Evolutionary conservation across 1,140 invertebrate species (phyloP).

Genomic region (Tetragonula clypearis): DNA sequence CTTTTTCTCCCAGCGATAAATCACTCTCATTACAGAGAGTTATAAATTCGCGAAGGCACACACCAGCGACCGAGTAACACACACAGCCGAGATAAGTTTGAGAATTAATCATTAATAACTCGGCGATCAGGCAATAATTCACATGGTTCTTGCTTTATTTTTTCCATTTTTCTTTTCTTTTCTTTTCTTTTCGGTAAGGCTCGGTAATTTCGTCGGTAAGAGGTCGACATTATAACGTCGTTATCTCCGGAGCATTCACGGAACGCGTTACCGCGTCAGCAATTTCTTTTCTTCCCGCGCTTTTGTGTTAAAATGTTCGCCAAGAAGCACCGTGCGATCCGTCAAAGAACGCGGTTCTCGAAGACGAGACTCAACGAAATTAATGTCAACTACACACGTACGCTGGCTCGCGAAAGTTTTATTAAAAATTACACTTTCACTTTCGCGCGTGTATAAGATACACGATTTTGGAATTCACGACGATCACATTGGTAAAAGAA

Average conservation of each 20-base stretch:
- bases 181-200: too few species aligned
- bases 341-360: background rate
- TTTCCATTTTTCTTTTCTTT: background rate
- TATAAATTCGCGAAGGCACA: slow-evolving; percentile 36
- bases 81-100: slow-evolving; percentile 26
- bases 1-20: slow-evolving; percentile 19
- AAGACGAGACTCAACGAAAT: background rate
- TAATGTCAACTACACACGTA: background rate
- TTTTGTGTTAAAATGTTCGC: background rate
- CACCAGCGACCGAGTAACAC: slow-evolving; percentile 17
- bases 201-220: slow-evolving; percentile 8
- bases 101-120: slow-evolving; percentile 48
- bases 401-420: background rate
- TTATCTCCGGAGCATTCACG: slow-evolving; percentile 21
- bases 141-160: background rate
- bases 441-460: background rate
- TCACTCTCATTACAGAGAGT: slow-evolving; percentile 38
- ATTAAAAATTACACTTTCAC: background rate
- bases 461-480: background rate
- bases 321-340: background rate
- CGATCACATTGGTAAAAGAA: background rate
- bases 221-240: slow-evolving; percentile 33
- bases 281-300: background rate
- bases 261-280: background rate
- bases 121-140: slow-evolving; percentile 23